Evolutionary conservation across 2,113 vertebrate genomes (phyloP).

Genomic region (Salvelinus sp.): DNA sequence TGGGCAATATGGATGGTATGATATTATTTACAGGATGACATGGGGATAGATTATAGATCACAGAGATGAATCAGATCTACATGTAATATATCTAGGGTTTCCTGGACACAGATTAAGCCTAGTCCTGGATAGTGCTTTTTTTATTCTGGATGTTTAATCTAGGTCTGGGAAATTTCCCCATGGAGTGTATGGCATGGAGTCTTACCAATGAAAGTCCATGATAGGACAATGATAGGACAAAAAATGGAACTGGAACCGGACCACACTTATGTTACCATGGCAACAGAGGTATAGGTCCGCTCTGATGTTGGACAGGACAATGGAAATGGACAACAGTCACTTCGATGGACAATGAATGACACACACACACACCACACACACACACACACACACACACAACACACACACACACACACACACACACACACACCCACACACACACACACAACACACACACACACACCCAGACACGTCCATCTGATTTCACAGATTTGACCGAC

Average conservation of each 20-base stretch:
- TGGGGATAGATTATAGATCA: neutral
- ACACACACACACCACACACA: neutral
- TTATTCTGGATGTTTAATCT: too few relatives aligned
- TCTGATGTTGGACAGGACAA: slow-evolving; percentile 51
- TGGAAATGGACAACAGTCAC: slow-evolving; percentile 40
- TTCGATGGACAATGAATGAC: slow-evolving; percentile 11
- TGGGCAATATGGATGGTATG: too few relatives aligned
- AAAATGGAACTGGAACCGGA: slow-evolving; percentile 20
- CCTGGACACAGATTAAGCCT: too few relatives aligned
- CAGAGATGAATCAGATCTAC: neutral
- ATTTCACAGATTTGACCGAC: too few relatives aligned
- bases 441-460: neutral
- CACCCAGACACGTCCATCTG: neutral
- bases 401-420: neutral
- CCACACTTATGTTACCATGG: slow-evolving; percentile 39
- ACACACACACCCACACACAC: neutral
- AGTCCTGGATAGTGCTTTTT: too few relatives aligned
- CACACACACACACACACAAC: neutral
- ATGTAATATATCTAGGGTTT: too few relatives aligned
- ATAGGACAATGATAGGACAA: slow-evolving; percentile 51
- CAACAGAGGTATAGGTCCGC: slow-evolving; percentile 46
- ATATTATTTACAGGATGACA: neutral
- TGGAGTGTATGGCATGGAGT: slow-evolving; percentile 25
- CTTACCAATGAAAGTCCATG: slow-evolving; percentile 62
- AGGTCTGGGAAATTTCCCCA: too few relatives aligned